Evolutionary conservation across 2,797 vertebrate genomes (phyloP).

Genomic region (Phrynocephalus forsythii): DNA sequence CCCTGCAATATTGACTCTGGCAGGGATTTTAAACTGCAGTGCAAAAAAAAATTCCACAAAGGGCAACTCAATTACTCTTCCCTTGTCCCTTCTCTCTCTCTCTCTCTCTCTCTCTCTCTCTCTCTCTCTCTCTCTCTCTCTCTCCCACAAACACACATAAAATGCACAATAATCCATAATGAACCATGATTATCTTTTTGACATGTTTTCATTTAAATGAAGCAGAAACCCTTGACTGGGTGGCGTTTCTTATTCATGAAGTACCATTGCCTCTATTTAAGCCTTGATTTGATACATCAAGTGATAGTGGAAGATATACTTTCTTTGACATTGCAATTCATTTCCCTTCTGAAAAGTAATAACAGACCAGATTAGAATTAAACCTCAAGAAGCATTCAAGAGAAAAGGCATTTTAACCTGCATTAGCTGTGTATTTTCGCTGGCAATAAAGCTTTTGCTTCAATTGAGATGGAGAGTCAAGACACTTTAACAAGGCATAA

Average conservation of each 20-base stretch:
- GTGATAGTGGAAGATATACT: conserved; percentile 42
- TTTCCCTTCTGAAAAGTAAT: conserved; percentile 61
- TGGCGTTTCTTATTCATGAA: conserved; percentile 57
- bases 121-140: not conserved
- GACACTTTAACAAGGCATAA: conserved; percentile 49
- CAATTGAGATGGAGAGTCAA: conserved; percentile 61
- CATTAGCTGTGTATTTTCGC: conserved; percentile 52
- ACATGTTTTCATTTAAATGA: conserved; percentile 60
- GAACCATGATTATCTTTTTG: conserved; percentile 51
- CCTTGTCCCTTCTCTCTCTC: not conserved
- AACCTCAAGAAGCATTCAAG: conserved; percentile 52
- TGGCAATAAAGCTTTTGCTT: conserved; percentile 60
- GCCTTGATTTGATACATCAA: conserved; percentile 57
- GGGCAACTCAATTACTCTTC: conserved; percentile 6
- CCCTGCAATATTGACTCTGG: not conserved
- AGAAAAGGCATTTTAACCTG: conserved; percentile 58
- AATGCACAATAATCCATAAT: conserved; percentile 20
- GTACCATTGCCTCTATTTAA: conserved; percentile 55
- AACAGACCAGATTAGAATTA: conserved; percentile 61
- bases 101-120: too few relatives aligned
- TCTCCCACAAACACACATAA: conserved; percentile 3
- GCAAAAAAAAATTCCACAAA: not conserved
- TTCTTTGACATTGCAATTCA: conserved; percentile 48
- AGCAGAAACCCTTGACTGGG: conserved; percentile 49
- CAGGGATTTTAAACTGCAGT: conserved; percentile 1